Base-by-base conservation (phyloP, 23 tunicate genomes). In the Trididemnum nubilum region DNA sequence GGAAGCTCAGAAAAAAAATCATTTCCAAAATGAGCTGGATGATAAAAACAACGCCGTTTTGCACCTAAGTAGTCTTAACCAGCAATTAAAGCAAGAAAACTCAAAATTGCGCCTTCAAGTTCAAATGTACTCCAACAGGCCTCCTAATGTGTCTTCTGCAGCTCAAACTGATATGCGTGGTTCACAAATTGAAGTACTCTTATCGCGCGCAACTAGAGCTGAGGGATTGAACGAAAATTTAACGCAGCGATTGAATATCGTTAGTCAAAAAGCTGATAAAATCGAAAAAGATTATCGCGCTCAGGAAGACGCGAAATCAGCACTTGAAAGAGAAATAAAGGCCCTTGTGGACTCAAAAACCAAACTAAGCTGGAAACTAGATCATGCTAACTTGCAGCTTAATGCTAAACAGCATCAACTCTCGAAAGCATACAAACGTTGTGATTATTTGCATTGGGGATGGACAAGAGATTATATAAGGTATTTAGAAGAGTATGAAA, bases 71-170 rank as follows among this genome's bases (percentile, higher is more conserved):
- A 33, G 33, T 58, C 81, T 59, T 0, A 25, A 34, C n/a, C 50
- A 83, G 34, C 15, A 2, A 4, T 25, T 73, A n/a, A 73, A 72
- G 51, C 15, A 21, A 1, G 72, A 80, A 63, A 80, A 63, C 15
- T 35, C 35, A 2, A 23, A 80, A 35, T 31, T 77, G 36, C 22
- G 54, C 27, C 12, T 23, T 1, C 29, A 73, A 36, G 51, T 73
- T 36, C 79, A 18, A 36, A n/a, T 36, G 32, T 19, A 2, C 58
- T 36, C 79, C 5, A 9, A 7, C 54, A 44, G 22, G 22, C 69
- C 27, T 9, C 5, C 27, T 25, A 9, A 9, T 4, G 22, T 9
- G 5, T 61, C 69, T 61, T 15, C 22, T 61, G 15, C 69, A 25
- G 30, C 24, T 4, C 23, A 61, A 61, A 61, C 69, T 4, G 69